These are phyloP conservation scores for Rhynchonycteris naso DNA, from an alignment of 2,797 vertebrate species.

Conservation along the genomic window DNA sequence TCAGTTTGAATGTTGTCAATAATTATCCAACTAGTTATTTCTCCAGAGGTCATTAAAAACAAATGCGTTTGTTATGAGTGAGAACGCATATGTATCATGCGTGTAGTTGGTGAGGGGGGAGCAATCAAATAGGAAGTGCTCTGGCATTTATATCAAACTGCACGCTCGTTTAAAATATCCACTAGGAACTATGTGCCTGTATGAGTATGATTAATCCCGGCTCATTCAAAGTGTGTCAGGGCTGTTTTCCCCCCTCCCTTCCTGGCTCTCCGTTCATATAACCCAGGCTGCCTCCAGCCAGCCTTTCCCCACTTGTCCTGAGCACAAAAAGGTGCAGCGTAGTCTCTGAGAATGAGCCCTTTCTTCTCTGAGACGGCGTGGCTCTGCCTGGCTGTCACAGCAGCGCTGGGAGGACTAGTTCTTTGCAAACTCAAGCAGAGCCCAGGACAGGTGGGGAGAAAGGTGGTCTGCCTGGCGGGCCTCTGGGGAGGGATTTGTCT, in stretches of 20 bases:
- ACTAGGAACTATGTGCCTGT: constrained; percentile 1
- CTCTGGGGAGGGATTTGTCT: constrained; percentile 69
- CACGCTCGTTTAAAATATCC: constrained; percentile 72
- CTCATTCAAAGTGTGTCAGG: constrained; percentile 55
- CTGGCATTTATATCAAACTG: constrained; percentile 72
- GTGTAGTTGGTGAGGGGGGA: neutral
- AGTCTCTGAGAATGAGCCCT: constrained; percentile 68
- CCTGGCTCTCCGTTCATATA: constrained; percentile 77
- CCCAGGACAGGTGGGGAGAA: rapidly evolving
- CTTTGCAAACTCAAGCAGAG: constrained; percentile 62
- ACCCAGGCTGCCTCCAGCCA: constrained; percentile 54
- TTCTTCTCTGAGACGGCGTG: constrained; percentile 43
- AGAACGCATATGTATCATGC: neutral
- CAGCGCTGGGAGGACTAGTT: constrained; percentile 27
- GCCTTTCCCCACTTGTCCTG: constrained; percentile 60
- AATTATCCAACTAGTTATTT: constrained; percentile 79
- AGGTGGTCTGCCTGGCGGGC: constrained; percentile 55
- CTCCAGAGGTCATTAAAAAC: constrained; percentile 76
- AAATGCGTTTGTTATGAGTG: neutral
- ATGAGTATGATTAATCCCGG: constrained; percentile 65
- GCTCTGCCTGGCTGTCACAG: constrained; percentile 42
- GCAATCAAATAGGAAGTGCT: constrained; percentile 48
- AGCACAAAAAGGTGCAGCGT: neutral
- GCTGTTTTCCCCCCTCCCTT: constrained; percentile 73
- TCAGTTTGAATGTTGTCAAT: constrained; percentile 81